phyloP scores from a whole-genome alignment of 1,140 invertebrate species.

The Hetaerina americana region DNA sequence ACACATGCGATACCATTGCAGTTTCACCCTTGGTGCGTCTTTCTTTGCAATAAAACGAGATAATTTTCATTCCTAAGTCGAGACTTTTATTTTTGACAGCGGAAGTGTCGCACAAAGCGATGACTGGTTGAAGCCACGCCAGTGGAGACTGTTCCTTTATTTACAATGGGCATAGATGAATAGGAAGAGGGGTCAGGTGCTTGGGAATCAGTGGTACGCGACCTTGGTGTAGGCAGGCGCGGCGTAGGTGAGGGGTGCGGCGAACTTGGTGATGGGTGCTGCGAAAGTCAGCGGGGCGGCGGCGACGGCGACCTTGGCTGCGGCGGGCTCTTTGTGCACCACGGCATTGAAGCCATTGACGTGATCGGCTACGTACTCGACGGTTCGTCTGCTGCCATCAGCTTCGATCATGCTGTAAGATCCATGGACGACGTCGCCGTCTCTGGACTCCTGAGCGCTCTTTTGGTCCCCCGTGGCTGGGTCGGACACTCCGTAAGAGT shows the following conservation, averaged over 20 bases:
- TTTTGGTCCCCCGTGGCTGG: slow-evolving; percentile 18
- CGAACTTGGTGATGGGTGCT: slow-evolving; percentile 21
- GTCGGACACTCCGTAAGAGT: slow-evolving; percentile 37
- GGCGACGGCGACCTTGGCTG: slow-evolving; percentile 42
- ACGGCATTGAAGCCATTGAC: too few relatives aligned
- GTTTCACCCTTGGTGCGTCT: too few relatives aligned
- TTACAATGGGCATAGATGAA: too few relatives aligned
- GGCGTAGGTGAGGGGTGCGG: slow-evolving; percentile 43
- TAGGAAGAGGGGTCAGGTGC: neutral
- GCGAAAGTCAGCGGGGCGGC: neutral
- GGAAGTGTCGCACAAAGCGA: too few relatives aligned
- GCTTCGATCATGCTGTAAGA: slow-evolving; percentile 14
- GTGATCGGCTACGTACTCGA: too few relatives aligned
- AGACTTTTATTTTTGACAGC: too few relatives aligned
- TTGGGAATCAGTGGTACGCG: neutral
- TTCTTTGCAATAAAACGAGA: too few relatives aligned
- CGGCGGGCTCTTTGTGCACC: slow-evolving; percentile 45
- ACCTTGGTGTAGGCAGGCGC: slow-evolving; percentile 29
- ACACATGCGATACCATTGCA: too few relatives aligned
- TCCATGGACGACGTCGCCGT: slow-evolving; percentile 15
- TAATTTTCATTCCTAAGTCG: too few relatives aligned
- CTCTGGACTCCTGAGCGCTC: slow-evolving; percentile 12
- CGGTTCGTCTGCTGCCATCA: too few relatives aligned
- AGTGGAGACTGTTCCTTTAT: too few relatives aligned
- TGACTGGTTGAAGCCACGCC: too few relatives aligned